Evolutionary conservation across 1,140 invertebrate genomes (phyloP).

Genomic region (Pristionchus pacificus): DNA sequence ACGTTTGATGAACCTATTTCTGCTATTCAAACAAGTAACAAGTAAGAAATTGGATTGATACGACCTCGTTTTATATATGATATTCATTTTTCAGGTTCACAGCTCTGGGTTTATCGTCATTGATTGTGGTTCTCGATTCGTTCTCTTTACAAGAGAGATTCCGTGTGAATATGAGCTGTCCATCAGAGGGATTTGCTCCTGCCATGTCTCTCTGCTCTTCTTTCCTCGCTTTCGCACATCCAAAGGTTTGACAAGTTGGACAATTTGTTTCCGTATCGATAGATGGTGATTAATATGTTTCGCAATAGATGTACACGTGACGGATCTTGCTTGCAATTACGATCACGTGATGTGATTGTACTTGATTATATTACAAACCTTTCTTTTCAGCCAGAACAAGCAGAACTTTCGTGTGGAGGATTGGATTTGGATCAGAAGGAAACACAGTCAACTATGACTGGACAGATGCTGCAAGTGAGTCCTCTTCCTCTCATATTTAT

Average conservation of each 20-base stretch:
- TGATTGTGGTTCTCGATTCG: background rate
- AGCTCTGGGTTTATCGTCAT: background rate
- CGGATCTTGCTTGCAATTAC: too few relatives aligned
- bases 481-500: too few relatives aligned
- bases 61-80: too few relatives aligned
- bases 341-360: too few relatives aligned
- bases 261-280: too few relatives aligned
- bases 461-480: background rate
- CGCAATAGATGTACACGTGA: too few relatives aligned
- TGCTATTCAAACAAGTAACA: slow-evolving; percentile 75
- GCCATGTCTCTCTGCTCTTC: background rate
- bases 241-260: background rate
- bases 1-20: slow-evolving; percentile 85
- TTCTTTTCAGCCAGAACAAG: background rate
- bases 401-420: background rate
- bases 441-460: background rate
- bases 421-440: background rate
- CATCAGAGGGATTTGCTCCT: background rate
- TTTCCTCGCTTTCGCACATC: background rate
- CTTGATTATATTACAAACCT: background rate
- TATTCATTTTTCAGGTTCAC: background rate
- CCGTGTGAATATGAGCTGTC: background rate
- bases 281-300: too few relatives aligned
- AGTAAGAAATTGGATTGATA: slow-evolving; percentile 41
- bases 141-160: background rate